Evolutionary conservation across 2,888 invertebrate genomes (phyloP).

Genomic region (Epinotia demarniana): DNA sequence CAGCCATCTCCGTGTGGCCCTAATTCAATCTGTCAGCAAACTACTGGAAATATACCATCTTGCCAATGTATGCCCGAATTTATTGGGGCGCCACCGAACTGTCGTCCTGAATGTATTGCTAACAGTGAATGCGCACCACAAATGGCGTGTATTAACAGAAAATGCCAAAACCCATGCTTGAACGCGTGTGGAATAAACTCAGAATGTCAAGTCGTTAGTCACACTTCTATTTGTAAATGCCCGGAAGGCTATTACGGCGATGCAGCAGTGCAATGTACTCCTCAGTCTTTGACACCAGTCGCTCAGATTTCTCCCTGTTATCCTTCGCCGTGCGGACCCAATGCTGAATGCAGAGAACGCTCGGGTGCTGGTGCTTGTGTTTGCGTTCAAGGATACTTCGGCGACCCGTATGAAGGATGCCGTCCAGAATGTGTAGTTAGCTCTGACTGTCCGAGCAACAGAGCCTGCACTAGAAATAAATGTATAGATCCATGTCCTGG

Average conservation of each 20-base stretch:
- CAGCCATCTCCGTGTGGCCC: conserved; percentile 91
- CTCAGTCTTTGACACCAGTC: conserved; percentile 56
- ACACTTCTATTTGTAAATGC: conserved; percentile 90
- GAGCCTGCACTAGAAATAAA: conserved; percentile 89
- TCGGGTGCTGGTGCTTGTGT: conserved; percentile 86
- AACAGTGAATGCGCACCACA: conserved; percentile 89
- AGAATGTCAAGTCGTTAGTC: conserved; percentile 90
- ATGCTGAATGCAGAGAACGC: conserved; percentile 86
- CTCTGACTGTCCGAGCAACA: conserved; percentile 88
- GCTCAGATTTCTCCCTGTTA: conserved; percentile 82
- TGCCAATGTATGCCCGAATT: conserved; percentile 89
- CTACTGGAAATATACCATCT: conserved; percentile 85
- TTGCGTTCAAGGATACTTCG: conserved; percentile 89
- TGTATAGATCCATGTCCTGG: conserved; percentile 92
- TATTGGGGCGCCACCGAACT: conserved; percentile 88
- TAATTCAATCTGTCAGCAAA: conserved; percentile 86
- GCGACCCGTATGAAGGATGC: conserved; percentile 92
- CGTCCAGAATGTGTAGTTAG: conserved; percentile 90
- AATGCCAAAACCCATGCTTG: conserved; percentile 90
- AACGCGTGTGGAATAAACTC: conserved; percentile 90
- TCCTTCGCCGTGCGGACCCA: conserved; percentile 86
- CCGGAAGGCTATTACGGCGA: conserved; percentile 88
- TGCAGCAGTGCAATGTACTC: conserved; percentile 87
- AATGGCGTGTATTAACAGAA: conserved; percentile 89
- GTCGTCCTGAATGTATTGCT: conserved; percentile 89